Percentiles rank a stretch among this genome's conserved stretches.
phyloP scores from a whole-genome alignment of 1,140 invertebrate species.

The Caenorhabditis tropicalis region DNA sequence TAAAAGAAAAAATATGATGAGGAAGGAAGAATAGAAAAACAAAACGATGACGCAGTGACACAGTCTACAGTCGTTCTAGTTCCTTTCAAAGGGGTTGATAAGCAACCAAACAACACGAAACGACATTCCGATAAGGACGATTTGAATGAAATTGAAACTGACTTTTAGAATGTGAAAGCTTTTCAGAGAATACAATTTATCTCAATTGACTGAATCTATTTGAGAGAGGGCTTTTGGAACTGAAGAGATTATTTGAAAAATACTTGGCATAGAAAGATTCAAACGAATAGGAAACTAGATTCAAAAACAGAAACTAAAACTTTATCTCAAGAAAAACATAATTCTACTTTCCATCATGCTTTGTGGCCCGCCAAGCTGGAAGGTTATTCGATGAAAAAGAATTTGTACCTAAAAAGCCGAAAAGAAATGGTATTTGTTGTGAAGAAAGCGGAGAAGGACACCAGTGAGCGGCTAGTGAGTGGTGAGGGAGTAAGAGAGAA shows the following conservation, averaged over 20 bases:
- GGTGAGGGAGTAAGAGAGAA: neutral
- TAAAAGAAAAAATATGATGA: neutral
- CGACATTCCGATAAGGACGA: neutral
- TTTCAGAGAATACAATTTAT: neutral
- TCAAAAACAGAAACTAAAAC: too few relatives aligned
- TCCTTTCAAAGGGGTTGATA: neutral
- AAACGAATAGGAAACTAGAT: neutral
- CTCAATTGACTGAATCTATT: neutral
- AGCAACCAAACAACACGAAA: constrained; percentile 40
- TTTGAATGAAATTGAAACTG: neutral
- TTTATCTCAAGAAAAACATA: too few relatives aligned
- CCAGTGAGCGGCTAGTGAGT: neutral
- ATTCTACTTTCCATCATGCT: too few relatives aligned
- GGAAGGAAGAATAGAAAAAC: neutral
- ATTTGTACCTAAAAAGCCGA: neutral
- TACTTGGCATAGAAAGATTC: too few relatives aligned
- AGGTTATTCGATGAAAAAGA: too few relatives aligned
- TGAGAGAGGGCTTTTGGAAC: too few relatives aligned
- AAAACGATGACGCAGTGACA: neutral
- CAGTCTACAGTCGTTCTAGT: constrained; percentile 11
- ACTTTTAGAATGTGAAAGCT: neutral
- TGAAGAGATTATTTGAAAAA: too few relatives aligned
- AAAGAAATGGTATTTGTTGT: constrained; percentile 21
- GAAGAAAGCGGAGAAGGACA: constrained; percentile 1
- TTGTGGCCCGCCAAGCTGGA: too few relatives aligned